Evolutionary conservation across 2,888 invertebrate species (phyloP), one percentile per base, ranked within the genome.

Genomic region (Parnassius apollo): DNA sequence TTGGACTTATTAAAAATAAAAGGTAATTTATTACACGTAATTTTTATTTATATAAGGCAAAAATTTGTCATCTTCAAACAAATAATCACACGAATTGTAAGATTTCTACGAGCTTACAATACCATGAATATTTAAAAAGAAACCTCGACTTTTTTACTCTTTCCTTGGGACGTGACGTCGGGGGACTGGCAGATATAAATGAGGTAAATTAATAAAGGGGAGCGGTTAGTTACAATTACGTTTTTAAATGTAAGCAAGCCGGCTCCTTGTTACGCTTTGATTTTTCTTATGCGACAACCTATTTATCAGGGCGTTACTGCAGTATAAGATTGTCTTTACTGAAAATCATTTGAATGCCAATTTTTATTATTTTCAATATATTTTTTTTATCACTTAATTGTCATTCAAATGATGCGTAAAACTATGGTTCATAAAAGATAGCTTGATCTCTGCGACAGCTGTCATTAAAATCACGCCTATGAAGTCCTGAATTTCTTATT

Each of bases 161-260:
- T 82, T 79, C 74, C 72, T 72, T 71, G 71, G 74, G 75, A 80
- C 82, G 81, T 82, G 84, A 83, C 81, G 80, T 75, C 65, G 77
- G 78, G 82, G 82, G 71, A 73, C 73, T 76, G 78, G 76, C 77
- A 73, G 75, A 79, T 80, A 90, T 85, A 83, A 87, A 91, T 85
- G 91, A 88, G 86, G 79, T 87, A 85, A 90, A 91, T 91, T 90
- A 91, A 91, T 91, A 90, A 89, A 80, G 83, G 82, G 85, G 88
- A 80, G 82, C 82, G 91, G 91, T 91, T 91, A 88, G 88, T 90
- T 88, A 91, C 91, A 91, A 91, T 91, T 91, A 91, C 86, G 82
- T 83, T 88, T 91, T 91, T 89, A 88, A 90, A 90, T 88, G 89
- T 87, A 88, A 90, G 87, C 88, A 87, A 90, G 83, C 82, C 76